Evolutionary conservation across 2,888 invertebrate genomes (phyloP), one percentile per base, ranked within the genome.

Genomic region (Ichneumoninae sp.): DNA sequence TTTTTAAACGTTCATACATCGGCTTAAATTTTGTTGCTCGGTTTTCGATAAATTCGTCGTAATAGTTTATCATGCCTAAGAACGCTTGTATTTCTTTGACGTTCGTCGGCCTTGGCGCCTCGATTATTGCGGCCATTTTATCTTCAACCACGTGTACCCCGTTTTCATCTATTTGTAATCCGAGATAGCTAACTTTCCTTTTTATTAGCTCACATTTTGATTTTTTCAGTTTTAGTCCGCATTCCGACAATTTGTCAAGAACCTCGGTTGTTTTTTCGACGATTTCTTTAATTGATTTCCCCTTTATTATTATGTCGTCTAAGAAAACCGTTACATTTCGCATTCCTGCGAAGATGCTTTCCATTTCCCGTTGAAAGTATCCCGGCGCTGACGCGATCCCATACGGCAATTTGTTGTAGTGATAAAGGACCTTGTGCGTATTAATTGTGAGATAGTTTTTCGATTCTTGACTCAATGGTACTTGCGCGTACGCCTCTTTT

Each of bases 401-500:
- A 19, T 78, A 85, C 22, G 66, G 2, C 50, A 84, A 44, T 36
- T 80, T 81, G 19, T 71, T 75, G 3, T 47, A 70, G 65, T 76
- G 65, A 57, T 54, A 83, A 1, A 85, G 70, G 7, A 85, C 85
- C 36, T 82, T 85, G 36, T 86, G 87, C 1, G 86, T 86, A 4
- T 16, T 78, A 26, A 85, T 68, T 16, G 82, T 80, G 5, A 83
- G 13, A 13, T 69, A 81, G 1, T 83, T 4, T 71, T 80, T 68
- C 13, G 82, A 77, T 30, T 84, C 77, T 62, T 77, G 57, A 1
- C 71, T 66, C 0, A 86, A 6, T 0, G 78, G 66, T 10, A 86
- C 69, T 74, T 87, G 82, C 30, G 52, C 47, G 13, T 54, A 72
- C 83, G 82, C 33, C 36, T 36, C 30, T 6, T 7, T 36, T 36